Base-by-base conservation (phyloP, 2,113 vertebrate species). In the Microtus pennsylvanicus region DNA sequence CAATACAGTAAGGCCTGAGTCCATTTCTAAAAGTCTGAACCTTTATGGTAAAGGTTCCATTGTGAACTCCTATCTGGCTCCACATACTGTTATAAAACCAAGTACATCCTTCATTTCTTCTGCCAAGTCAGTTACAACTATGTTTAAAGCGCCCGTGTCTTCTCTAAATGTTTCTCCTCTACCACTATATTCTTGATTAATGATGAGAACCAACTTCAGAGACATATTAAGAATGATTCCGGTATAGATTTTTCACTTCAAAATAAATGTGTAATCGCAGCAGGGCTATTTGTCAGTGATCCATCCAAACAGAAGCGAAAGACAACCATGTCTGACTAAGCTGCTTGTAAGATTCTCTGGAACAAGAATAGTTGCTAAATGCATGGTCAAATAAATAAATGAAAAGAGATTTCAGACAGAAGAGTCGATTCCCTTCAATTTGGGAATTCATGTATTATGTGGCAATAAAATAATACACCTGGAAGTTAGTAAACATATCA, bases 241-340 rank as follows among this genome's bases (percentile, higher is more conserved):
- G 10, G 24, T 97, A 97, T 94, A 97, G 96, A 97, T 97, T 97
- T 95, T 97, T 38, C 30, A 47, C 87, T 90, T 86, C 94, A 93
- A 90, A 96, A 95, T 97, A 95, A 96, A 95, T 95, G 82, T 38
- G 65, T 97, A 89, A 96, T 96, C 90, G 94, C 96, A 94, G 55
- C 1, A 83, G 96, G 95, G 87, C 95, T 94, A 91, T 96, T 96
- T 93, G 26, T 95, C 95, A 97, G 78, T 95, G 58, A 97, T 96
- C 91, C 70, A 97, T 97, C 75, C 92, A 96, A 93, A 95, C 17
- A 92, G 74, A 87, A 97, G 38, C 13, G 81, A 97, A 97, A 83
- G 77, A 94, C 77, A 96, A 70, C 30, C 58, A 67, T 94, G 42
- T 88, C 67, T 91, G 45, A 95, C 87, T 87, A 28, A 78, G 24